Evolutionary conservation across 2,113 vertebrate genomes (phyloP).

Genomic region (Mustela lutreola): DNA sequence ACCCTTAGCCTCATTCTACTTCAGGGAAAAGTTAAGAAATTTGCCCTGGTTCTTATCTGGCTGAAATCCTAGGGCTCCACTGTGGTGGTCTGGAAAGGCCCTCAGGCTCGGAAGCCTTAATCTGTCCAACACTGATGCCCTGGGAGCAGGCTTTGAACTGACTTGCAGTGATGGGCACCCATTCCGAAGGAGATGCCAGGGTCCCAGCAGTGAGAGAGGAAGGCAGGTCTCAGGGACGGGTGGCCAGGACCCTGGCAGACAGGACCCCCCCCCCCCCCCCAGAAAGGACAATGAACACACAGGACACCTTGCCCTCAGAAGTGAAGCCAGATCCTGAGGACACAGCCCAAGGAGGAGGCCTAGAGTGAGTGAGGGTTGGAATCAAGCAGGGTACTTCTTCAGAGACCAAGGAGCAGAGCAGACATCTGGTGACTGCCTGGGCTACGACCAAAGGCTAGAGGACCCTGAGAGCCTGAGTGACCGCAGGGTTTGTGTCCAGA

Average conservation of each 20-base stretch:
- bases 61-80: background rate
- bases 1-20: background rate
- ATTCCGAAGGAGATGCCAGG: background rate
- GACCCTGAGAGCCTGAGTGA: background rate
- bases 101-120: background rate
- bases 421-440: background rate
- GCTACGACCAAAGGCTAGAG: background rate
- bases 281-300: background rate
- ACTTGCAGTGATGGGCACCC: too few relatives aligned
- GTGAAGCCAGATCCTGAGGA: background rate
- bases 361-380: background rate
- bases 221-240: background rate
- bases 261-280: rapidly evolving
- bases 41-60: background rate
- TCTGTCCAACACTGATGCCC: background rate
- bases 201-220: background rate
- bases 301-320: background rate
- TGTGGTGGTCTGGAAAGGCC: background rate
- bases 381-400: background rate
- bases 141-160: background rate
- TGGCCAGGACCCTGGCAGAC: background rate
- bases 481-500: background rate
- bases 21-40: background rate
- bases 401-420: background rate
- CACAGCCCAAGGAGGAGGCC: background rate